A percentile compares a stretch with the other conserved stretches of the same genome.
These are phyloP conservation scores for Microctonus brassicae DNA, from an alignment of 2,888 invertebrate species.

Conservation along the genomic window DNA sequence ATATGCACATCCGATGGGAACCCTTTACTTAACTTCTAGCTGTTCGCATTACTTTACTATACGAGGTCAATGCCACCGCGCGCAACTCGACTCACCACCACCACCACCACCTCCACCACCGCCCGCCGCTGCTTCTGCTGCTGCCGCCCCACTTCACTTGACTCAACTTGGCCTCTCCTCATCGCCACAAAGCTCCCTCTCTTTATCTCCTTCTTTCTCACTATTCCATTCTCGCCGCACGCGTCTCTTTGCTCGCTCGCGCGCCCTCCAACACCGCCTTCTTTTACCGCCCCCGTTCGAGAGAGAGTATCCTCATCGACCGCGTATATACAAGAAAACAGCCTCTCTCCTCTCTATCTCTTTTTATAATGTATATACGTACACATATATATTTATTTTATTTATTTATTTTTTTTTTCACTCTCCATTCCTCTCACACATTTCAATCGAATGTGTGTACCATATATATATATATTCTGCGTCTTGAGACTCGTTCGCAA, in stretches of 20 bases:
- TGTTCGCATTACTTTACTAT: conserved; percentile 66
- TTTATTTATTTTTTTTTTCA: no score
- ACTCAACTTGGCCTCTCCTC: conserved; percentile 55
- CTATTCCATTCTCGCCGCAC: conserved; percentile 21
- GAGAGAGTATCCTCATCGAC: conserved; percentile 43
- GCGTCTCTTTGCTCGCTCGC: conserved; percentile 38
- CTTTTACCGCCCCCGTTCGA: conserved; percentile 44
- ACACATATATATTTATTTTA: no score
- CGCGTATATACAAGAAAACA: conserved; percentile 22
- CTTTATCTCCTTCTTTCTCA: conserved; percentile 26
- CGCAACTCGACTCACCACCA: conserved; percentile 43
- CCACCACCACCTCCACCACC: not conserved
- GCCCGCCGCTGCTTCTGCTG: no score
- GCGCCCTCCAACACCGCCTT: conserved; percentile 39
- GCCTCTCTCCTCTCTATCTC: conserved; percentile 18
- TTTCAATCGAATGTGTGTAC: conserved; percentile 4
- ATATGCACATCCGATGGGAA: conserved; percentile 45
- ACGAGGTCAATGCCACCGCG: conserved; percentile 66
- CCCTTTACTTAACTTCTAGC: conserved; percentile 56
- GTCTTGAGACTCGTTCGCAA: no score
- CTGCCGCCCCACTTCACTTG: conserved; percentile 59
- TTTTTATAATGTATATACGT: conserved; percentile 25
- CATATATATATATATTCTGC: conserved; percentile 27
- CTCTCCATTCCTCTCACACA: conserved; percentile 25
- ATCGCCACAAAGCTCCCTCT: conserved; percentile 12